Evolutionary conservation across 2,797 vertebrate species (phyloP).

Genomic region (Labeo calbasu): DNA sequence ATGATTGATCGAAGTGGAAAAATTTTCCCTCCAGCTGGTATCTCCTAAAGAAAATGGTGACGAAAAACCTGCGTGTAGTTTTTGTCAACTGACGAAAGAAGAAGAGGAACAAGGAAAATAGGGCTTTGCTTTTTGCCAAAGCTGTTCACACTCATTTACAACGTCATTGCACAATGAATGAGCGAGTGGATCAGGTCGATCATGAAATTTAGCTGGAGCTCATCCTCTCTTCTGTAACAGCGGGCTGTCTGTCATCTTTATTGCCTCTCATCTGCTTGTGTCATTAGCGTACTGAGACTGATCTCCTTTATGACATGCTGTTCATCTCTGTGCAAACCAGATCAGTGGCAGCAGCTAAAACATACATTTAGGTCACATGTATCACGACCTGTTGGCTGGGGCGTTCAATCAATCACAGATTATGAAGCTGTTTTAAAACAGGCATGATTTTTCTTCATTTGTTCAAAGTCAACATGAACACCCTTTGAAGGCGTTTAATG

Average conservation of each 20-base stretch:
- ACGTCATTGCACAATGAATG: constrained; percentile 48
- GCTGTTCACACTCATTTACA: constrained; percentile 47
- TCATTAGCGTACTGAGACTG: constrained; percentile 48
- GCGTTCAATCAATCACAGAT: constrained; percentile 6
- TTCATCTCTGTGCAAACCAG: constrained; percentile 36
- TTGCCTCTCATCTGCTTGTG: constrained; percentile 53
- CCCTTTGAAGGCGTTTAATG: background rate
- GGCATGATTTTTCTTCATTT: background rate
- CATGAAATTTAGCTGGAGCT: constrained; percentile 45
- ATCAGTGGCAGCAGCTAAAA: constrained; percentile 48
- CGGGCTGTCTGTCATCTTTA: constrained; percentile 49
- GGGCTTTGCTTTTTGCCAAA: constrained; percentile 38
- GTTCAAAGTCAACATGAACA: background rate
- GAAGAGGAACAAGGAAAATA: background rate
- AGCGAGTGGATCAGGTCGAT: constrained; percentile 44
- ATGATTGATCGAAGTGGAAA: constrained; percentile 79
- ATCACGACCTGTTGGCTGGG: constrained; percentile 1
- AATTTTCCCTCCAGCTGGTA: constrained; percentile 79
- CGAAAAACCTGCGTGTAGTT: constrained; percentile 67
- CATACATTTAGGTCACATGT: constrained; percentile 42
- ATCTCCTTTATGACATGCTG: constrained; percentile 45
- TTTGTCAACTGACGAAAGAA: constrained; percentile 60
- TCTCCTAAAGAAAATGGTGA: constrained; percentile 73
- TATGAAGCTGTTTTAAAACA: constrained; percentile 52
- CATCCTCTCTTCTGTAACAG: constrained; percentile 35